phyloP scores from a whole-genome alignment of 2,888 invertebrate genomes.

The Cryptocheilus praepositus region DNA sequence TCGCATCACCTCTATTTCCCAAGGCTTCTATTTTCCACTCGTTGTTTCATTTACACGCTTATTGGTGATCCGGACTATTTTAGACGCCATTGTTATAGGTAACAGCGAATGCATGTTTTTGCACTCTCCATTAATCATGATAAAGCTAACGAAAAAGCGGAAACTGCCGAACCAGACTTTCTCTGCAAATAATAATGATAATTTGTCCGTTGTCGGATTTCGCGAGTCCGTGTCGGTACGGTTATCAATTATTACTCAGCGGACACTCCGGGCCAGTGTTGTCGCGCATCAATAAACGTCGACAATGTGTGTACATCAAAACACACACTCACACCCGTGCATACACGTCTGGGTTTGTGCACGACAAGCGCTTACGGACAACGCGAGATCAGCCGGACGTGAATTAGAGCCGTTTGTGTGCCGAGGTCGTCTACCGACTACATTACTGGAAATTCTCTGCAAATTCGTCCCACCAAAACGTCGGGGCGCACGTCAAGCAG shows the following conservation, averaged over 20 bases:
- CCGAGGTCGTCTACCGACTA: background rate
- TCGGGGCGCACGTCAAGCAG: no score
- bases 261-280: constrained; percentile 38
- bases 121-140: no score
- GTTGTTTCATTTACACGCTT: no score
- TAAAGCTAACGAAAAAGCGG: background rate
- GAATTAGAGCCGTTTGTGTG: constrained; percentile 32
- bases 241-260: constrained; percentile 50
- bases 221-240: constrained; percentile 5
- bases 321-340: constrained; percentile 12
- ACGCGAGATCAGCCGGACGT: constrained; percentile 26
- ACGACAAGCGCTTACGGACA: constrained; percentile 6
- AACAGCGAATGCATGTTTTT: no score
- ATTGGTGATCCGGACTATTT: no score
- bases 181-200: constrained; percentile 30
- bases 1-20: no score
- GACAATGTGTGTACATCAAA: background rate
- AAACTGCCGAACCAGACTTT: constrained; percentile 17
- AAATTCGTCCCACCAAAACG: no score
- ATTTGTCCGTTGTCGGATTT: constrained; percentile 19
- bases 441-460: no score
- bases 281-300: constrained; percentile 42
- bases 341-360: constrained; percentile 21
- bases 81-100: no score
- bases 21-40: no score